A percentile compares a stretch with the other conserved stretches of the same genome.
phyloP scores from a whole-genome alignment of 2,797 vertebrate genomes.

The Meda fulgida region DNA sequence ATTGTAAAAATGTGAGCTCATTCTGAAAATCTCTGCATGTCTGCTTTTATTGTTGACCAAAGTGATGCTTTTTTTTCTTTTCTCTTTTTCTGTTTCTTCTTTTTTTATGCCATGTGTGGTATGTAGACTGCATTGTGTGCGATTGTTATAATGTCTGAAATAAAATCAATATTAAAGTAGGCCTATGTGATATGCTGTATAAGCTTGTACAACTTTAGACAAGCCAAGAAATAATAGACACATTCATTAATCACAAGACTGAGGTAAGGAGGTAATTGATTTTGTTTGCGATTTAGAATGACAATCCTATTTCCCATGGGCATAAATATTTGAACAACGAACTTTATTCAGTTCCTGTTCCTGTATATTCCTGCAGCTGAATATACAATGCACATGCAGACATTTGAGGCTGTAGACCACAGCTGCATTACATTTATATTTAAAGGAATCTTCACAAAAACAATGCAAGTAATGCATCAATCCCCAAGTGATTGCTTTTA shows the following conservation, averaged over 20 bases:
- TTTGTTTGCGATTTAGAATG: background rate
- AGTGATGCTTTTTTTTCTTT: background rate
- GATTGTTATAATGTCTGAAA: background rate
- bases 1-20: too few relatives aligned
- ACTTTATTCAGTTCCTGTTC: background rate
- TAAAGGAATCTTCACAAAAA: background rate
- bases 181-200: slow-evolving; percentile 1
- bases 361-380: background rate
- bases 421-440: background rate
- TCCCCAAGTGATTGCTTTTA: background rate
- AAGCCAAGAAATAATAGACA: slow-evolving; percentile 7
- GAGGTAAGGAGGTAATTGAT: slow-evolving; percentile 12
- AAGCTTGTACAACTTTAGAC: background rate
- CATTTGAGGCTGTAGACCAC: background rate
- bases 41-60: background rate
- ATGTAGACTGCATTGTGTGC: background rate
- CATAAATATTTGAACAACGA: background rate
- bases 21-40: background rate
- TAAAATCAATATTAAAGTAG: slow-evolving; percentile 8
- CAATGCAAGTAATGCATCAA: background rate
- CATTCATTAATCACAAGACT: slow-evolving; percentile 18
- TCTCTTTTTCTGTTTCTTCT: too few relatives aligned
- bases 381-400: background rate
- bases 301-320: background rate
- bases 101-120: background rate